Evolutionary conservation across 2,888 invertebrate genomes (phyloP).

Genomic region (Coelopa pilipes): DNA sequence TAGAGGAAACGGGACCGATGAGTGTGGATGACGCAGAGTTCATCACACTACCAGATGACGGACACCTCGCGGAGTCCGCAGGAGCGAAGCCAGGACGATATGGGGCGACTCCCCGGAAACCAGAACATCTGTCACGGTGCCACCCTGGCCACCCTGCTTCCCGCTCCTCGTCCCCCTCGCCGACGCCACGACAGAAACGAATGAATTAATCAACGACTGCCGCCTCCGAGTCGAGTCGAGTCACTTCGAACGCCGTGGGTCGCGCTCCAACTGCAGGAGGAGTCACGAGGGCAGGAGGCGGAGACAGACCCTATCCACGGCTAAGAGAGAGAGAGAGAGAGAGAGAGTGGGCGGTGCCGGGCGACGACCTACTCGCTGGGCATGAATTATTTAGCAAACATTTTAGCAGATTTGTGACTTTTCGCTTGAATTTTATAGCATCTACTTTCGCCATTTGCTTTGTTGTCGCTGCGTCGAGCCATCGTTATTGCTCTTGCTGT

Average conservation of each 20-base stretch:
- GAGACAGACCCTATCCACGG: not conserved
- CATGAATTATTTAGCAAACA: conserved; percentile 35
- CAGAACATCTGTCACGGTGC: too few relatives aligned
- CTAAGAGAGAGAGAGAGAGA: not conserved
- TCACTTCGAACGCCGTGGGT: not conserved
- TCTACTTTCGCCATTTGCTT: not conserved
- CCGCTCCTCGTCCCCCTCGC: too few relatives aligned
- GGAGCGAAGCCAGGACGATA: too few relatives aligned
- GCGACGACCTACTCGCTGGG: conserved; percentile 8
- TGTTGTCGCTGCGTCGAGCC: not conserved
- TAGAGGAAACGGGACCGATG: too few relatives aligned
- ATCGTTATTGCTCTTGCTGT: too few relatives aligned
- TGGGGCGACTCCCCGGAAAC: too few relatives aligned
- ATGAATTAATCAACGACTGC: conserved; percentile 5
- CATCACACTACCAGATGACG: too few relatives aligned
- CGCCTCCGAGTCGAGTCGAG: not conserved
- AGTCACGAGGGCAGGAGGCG: not conserved
- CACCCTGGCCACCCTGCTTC: too few relatives aligned
- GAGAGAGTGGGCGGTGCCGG: not conserved
- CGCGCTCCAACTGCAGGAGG: not conserved
- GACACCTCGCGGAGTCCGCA: too few relatives aligned
- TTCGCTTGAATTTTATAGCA: conserved; percentile 27
- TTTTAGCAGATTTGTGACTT: conserved; percentile 33
- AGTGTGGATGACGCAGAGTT: too few relatives aligned
- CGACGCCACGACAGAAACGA: not conserved